These are phyloP conservation scores for Drosophila kepulauana DNA, from an alignment of 1,140 invertebrate species.

Conservation along the genomic window DNA sequence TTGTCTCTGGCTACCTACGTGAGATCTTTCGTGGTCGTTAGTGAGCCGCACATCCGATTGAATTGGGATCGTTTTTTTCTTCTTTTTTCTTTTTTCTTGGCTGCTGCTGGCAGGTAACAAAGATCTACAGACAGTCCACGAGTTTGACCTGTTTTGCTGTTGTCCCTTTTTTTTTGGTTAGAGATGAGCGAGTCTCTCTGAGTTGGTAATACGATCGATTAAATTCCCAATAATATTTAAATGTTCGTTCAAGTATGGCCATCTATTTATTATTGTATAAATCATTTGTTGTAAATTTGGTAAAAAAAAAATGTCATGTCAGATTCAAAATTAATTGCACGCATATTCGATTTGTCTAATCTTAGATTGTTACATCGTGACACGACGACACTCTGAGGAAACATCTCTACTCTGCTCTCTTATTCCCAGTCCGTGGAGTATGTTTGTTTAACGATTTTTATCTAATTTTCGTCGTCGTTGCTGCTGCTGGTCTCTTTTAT, in stretches of 20 bases:
- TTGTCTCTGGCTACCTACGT: conserved; percentile 34
- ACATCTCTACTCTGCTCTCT: conserved; percentile 13
- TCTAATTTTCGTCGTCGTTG: conserved; percentile 63
- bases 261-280: conserved; percentile 4
- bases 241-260: neutral
- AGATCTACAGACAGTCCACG: conserved; percentile 7
- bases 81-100: neutral
- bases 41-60: conserved; percentile 72
- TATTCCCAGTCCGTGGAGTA: conserved; percentile 5
- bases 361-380: conserved; percentile 16
- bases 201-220: neutral
- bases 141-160: conserved; percentile 52
- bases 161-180: conserved; percentile 49
- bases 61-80: conserved; percentile 21
- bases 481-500: conserved; percentile 19
- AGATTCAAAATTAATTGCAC: conserved; percentile 3
- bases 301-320: neutral
- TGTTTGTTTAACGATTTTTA: conserved; percentile 69
- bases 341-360: conserved; percentile 6
- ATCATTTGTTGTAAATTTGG: neutral
- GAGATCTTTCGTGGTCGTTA: conserved; percentile 32
- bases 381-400: conserved; percentile 8
- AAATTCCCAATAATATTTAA: conserved; percentile 8
- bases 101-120: conserved; percentile 39
- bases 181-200: conserved; percentile 17